Base-by-base conservation (phyloP, 2,113 vertebrate species). In the Oophaga pumilio region DNA sequence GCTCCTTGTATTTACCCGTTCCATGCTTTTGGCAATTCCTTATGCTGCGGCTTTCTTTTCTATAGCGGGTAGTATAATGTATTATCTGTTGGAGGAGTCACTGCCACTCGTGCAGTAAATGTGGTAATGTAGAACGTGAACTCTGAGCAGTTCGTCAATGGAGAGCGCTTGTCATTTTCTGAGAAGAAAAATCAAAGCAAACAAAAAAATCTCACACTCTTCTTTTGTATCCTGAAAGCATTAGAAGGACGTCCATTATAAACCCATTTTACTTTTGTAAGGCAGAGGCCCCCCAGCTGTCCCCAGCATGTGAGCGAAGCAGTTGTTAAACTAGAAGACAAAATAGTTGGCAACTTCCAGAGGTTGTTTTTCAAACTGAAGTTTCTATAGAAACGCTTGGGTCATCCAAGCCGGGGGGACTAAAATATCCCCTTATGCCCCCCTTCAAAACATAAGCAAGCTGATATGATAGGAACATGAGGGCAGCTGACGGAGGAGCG, bases 201-300 rank as follows among this genome's bases (percentile, higher is more conserved):
- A 80, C n/a, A 59, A 59, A 76, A 76, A 76, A 59, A 28, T 6
- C 52, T 13, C 15, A 13, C n/a, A 68, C 60, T 79, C 6, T 79
- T 79, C 53, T 73, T 43, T 73, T 81, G 77, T 64, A 81, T 79
- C 26, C n/a, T 80, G 76, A 87, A 95, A 93, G 92, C 84, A 22
- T 93, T 87, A 91, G 94, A 93, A 93, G 93, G 93, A 92, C 93
- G 94, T 96, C 94, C 94, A 96, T 96, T 96, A 96, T 95, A 95
- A 95, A 95, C 92, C 95, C 93, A 95, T 96, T 95, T 92, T 52
- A 89, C 93, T 91, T 95, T 95, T 94, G 94, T 95, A 91, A 92
- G 83, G 86, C 82, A 87, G 89, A 90, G 95, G 95, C 95, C 94
- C 93, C 33, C 92, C 95, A 95, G 95, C 95, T 93, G 94, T 94